These are phyloP conservation scores for Scolanthus callimorphus DNA, from an alignment of 92 coral and sea anemone genomes.

Conservation along the genomic window DNA sequence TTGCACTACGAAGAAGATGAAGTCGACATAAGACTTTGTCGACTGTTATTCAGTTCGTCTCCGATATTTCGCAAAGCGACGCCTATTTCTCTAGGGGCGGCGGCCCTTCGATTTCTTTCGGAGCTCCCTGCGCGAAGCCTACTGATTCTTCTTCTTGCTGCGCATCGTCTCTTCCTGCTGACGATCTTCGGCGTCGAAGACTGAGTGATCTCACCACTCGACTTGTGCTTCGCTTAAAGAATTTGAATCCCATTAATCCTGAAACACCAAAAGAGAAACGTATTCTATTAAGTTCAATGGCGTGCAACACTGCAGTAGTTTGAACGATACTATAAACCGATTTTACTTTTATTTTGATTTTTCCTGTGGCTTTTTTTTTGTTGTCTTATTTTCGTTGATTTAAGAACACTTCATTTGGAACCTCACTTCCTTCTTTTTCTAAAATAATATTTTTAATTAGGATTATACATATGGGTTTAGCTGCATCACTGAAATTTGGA, in stretches of 20 bases:
- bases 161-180: constrained; percentile 22
- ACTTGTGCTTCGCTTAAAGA: constrained; percentile 32
- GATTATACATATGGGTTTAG: too few relatives aligned
- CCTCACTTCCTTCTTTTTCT: too few relatives aligned
- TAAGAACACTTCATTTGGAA: too few relatives aligned
- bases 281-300: too few relatives aligned
- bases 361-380: background rate
- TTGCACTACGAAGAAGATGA: background rate
- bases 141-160: constrained; percentile 3
- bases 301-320: too few relatives aligned
- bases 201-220: constrained; percentile 24
- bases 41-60: constrained; percentile 84
- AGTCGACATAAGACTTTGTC: constrained; percentile 24
- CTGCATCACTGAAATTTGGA: too few relatives aligned
- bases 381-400: background rate
- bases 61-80: constrained; percentile 77
- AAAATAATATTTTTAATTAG: too few relatives aligned
- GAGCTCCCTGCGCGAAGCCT: constrained; percentile 6
- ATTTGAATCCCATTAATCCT: constrained; percentile 52
- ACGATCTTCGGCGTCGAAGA: constrained; percentile 40
- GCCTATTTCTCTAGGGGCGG: constrained; percentile 54
- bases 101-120: background rate
- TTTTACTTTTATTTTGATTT: too few relatives aligned
- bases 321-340: too few relatives aligned
- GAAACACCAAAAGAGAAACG: too few relatives aligned